These are phyloP conservation scores for Anticlea derivata DNA, from an alignment of 2,888 invertebrate species.

Conservation along the genomic window DNA sequence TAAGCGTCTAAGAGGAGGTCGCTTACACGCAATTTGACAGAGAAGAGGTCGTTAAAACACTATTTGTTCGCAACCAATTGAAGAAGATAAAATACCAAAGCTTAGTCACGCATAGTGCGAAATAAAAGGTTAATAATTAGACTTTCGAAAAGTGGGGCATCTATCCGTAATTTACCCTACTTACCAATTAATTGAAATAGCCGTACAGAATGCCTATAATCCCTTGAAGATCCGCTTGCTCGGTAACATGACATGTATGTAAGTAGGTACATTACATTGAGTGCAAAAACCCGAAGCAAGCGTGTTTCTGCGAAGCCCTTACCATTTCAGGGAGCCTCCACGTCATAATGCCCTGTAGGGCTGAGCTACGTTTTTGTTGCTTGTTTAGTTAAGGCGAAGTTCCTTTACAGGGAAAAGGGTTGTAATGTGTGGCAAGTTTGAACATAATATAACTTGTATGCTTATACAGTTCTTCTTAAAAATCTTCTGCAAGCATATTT, in stretches of 20 bases:
- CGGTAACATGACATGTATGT: conserved; percentile 34
- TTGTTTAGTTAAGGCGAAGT: conserved; percentile 46
- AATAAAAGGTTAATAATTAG: too few species aligned
- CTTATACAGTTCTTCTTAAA: too few species aligned
- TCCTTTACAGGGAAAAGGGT: conserved; percentile 13
- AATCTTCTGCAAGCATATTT: too few species aligned
- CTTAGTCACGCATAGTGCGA: too few species aligned
- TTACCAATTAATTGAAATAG: conserved; percentile 10
- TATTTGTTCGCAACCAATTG: too few species aligned
- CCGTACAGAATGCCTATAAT: conserved; percentile 3
- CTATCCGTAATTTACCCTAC: too few species aligned
- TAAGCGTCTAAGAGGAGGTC: too few species aligned
- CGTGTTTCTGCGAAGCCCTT: conserved; percentile 41
- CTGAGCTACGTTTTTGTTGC: conserved; percentile 40
- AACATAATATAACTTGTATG: too few species aligned
- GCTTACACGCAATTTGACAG: too few species aligned
- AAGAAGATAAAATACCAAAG: too few species aligned
- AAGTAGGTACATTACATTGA: conserved; percentile 33
- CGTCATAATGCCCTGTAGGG: conserved; percentile 43
- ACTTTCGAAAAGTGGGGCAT: too few species aligned
- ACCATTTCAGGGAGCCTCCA: conserved; percentile 48
- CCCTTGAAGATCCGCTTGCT: conserved; percentile 32
- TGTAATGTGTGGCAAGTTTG: not conserved
- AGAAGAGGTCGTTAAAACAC: too few species aligned
- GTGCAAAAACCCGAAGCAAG: conserved; percentile 39